Evolutionary conservation across 2,888 invertebrate genomes (phyloP).

Genomic region (Microdon myrmicae): DNA sequence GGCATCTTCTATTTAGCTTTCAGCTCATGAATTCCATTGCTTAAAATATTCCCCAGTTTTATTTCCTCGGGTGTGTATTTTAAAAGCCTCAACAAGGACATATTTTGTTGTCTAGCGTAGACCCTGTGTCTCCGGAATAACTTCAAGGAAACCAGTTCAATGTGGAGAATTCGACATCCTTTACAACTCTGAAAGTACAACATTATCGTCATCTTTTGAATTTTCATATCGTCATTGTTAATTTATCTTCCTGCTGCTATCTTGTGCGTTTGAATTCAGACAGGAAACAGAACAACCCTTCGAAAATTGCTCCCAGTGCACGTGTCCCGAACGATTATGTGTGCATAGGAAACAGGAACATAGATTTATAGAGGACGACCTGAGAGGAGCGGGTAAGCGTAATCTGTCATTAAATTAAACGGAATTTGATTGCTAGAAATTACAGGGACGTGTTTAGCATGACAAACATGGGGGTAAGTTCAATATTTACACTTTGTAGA

Average conservation of each 20-base stretch:
- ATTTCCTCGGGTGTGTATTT: constrained; percentile 1
- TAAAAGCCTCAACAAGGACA: constrained; percentile 25
- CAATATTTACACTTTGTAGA: constrained; percentile 29
- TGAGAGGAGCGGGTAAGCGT: constrained; percentile 31
- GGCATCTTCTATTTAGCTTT: constrained; percentile 37
- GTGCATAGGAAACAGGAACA: too few relatives aligned
- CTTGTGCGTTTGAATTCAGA: constrained; percentile 26
- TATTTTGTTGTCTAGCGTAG: constrained; percentile 20
- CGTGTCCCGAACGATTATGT: too few relatives aligned
- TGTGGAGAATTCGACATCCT: constrained; percentile 13
- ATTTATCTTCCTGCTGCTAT: constrained; percentile 5
- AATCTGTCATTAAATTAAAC: constrained; percentile 42
- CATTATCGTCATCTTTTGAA: constrained; percentile 11
- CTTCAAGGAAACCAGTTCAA: constrained; percentile 28
- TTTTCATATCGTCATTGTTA: constrained; percentile 6
- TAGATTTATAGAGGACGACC: too few relatives aligned
- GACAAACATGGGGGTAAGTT: constrained; percentile 25
- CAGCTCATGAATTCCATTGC: constrained; percentile 39
- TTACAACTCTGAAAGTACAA: constrained; percentile 15
- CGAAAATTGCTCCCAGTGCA: constrained; percentile 1
- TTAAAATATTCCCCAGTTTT: neutral
- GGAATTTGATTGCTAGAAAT: constrained; percentile 40
- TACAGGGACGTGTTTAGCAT: constrained; percentile 36
- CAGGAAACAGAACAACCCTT: constrained; percentile 19
- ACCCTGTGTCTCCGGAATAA: constrained; percentile 37